Evolutionary conservation across 2,797 vertebrate genomes (phyloP).

Genomic region (Cuniculus paca): DNA sequence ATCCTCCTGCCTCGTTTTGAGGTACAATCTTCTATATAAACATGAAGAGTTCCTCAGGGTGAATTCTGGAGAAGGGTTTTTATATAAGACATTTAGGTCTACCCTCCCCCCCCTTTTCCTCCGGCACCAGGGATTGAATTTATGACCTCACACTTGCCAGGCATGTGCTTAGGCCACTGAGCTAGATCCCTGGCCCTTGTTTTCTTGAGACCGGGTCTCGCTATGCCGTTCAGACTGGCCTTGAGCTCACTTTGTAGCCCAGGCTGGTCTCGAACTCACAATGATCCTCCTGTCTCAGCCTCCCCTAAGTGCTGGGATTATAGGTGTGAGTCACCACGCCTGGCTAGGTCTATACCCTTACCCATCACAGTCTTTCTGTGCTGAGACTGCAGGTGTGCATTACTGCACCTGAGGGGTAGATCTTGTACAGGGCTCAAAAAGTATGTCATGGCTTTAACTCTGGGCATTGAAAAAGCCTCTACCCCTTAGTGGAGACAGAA

Average conservation of each 20-base stretch:
- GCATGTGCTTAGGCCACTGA: too few relatives aligned
- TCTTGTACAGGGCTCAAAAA: neutral
- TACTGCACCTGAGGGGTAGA: neutral
- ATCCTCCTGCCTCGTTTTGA: neutral
- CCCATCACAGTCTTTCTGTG: neutral
- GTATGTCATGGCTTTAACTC: neutral
- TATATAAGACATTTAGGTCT: neutral
- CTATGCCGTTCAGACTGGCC: too few relatives aligned
- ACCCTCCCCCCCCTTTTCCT: too few relatives aligned
- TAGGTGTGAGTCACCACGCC: too few relatives aligned
- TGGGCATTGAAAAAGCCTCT: neutral
- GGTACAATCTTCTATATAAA: neutral
- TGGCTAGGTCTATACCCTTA: neutral
- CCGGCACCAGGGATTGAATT: too few relatives aligned
- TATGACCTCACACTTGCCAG: too few relatives aligned
- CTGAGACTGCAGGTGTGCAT: neutral
- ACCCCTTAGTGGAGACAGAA: neutral
- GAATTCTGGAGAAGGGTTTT: neutral
- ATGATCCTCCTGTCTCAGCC: too few relatives aligned
- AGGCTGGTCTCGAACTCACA: too few relatives aligned
- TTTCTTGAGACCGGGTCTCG: too few relatives aligned
- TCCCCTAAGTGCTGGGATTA: too few relatives aligned
- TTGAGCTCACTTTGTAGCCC: too few relatives aligned
- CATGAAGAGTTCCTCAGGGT: neutral
- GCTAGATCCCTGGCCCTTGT: too few relatives aligned